Percentiles rank a stretch among this genome's conserved stretches.
Conservation (phyloP, 2,888 invertebrate species). For the Mycogona germanica region DNA sequence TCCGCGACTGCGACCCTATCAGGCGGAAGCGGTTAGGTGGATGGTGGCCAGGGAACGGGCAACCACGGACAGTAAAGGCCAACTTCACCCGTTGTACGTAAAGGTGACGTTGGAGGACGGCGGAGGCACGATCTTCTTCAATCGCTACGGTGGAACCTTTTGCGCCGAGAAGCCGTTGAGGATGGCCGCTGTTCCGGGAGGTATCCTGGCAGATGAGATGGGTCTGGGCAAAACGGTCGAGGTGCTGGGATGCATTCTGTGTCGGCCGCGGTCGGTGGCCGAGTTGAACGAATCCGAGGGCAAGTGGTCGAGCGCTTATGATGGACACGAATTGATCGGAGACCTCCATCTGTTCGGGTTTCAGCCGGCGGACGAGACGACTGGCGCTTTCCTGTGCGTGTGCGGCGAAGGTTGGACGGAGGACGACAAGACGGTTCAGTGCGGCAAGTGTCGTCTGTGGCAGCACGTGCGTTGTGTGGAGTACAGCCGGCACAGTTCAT, state of each 20-base stretch:
- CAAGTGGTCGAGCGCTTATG: no score
- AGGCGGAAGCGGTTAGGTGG: conserved; percentile 52
- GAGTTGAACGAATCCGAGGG: no score
- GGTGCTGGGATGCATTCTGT: conserved; percentile 50
- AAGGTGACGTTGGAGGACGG: conserved; percentile 25
- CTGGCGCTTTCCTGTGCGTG: no score
- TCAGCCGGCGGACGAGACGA: no score
- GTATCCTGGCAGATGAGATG: conserved; percentile 70
- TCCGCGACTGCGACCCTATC: conserved; percentile 50
- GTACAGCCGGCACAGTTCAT: conserved; percentile 32
- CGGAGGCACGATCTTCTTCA: conserved; percentile 1
- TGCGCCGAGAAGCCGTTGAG: conserved; percentile 25
- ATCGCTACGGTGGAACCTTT: conserved; percentile 27
- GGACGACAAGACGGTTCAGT: conserved; percentile 36
- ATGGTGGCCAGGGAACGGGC: conserved; percentile 46
- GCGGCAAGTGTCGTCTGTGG: conserved; percentile 43
- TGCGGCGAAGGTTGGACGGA: conserved; percentile 32
- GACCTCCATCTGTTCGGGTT: no score
- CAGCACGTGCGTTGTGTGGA: conserved; percentile 54
- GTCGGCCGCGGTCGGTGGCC: conserved; percentile 38
- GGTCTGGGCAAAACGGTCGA: conserved; percentile 70
- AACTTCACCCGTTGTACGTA: conserved; percentile 31
- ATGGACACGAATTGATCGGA: no score
- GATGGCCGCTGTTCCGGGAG: conserved; percentile 42
- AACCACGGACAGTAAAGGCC: not conserved